Evolutionary conservation across 2,797 vertebrate species (phyloP), one percentile per base, ranked within the genome.

Genomic region (Bryconaethiops microstoma): DNA sequence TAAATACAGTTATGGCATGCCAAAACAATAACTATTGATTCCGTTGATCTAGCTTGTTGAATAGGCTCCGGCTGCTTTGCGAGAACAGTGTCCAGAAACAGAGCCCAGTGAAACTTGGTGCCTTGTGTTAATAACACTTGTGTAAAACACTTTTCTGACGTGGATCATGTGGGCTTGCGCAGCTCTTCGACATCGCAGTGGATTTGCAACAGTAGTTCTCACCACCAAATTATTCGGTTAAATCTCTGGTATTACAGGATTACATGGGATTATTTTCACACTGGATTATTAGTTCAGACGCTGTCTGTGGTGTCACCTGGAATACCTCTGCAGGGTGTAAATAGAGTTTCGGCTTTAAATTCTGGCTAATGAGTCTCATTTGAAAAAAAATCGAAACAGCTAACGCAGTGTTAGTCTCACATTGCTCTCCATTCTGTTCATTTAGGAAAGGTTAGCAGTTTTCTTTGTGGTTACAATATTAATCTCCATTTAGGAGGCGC

Each of bases 171-270:
- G 64, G 64, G n/a, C 13, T 29, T 19, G 5, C 12, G 62, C 67
- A 83, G 19, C 76, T 75, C 76, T 77, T 85, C 74, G 45, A 74
- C 87, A 71, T 57, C 73, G 54, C 7, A 65, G 79, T 89, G 89
- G 90, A 90, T 92, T 91, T 90, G 86, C 82, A 83, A 87, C 89
- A 87, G 88, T 88, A 84, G 80, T 85, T 88, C 84, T 85, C 86
- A 84, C 76, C 59, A 82, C 64, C 48, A 87, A 89, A 91, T 93
- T 91, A 92, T 84, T 79, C 68, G 78, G 79, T 87, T 81, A 89
- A 89, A 92, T 92, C 90, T 89, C 86, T 84, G 90, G 90, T 89
- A 91, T 92, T 93, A 90, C 84, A 76, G 87, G 87, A 77, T 93
- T 91, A 92, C 85, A 81, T 50, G 75, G 88, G 90, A 92, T 94